phyloP scores from a whole-genome alignment of 1,140 invertebrate genomes.

The Stegodyphus mimosarum region DNA sequence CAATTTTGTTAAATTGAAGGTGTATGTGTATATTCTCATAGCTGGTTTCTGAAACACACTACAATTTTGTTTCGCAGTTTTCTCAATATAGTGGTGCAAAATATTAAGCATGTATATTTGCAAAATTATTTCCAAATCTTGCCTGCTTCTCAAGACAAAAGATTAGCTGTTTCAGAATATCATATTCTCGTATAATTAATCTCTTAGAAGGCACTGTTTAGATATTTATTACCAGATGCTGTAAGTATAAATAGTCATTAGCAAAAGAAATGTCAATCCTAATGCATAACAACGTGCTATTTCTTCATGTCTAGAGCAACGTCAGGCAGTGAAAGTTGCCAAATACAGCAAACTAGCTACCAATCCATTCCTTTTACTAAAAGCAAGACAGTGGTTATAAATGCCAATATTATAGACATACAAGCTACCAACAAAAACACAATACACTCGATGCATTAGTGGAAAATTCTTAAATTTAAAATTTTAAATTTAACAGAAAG shows the following conservation, averaged over 20 bases:
- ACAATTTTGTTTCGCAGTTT: no score
- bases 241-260: conserved; percentile 37
- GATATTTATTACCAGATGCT: conserved; percentile 14
- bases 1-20: no score
- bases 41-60: no score
- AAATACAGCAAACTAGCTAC: conserved; percentile 55
- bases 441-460: conserved; percentile 41
- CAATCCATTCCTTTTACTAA: conserved; percentile 48
- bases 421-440: conserved; percentile 44
- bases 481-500: neutral
- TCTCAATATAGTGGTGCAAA: no score
- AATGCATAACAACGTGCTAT: conserved; percentile 56
- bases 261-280: conserved; percentile 62
- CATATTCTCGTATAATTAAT: no score
- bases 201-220: no score
- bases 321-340: conserved; percentile 58
- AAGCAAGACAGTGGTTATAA: conserved; percentile 58
- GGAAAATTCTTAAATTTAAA: neutral
- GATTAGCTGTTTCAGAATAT: no score
- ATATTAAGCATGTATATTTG: no score
- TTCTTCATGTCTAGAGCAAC: conserved; percentile 51
- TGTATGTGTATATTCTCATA: no score
- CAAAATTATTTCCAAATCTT: no score
- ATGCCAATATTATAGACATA: conserved; percentile 48
- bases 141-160: no score